Evolutionary conservation across 2,113 vertebrate species (phyloP), one percentile per base, ranked within the genome.

Genomic region (Rhea pennata): DNA sequence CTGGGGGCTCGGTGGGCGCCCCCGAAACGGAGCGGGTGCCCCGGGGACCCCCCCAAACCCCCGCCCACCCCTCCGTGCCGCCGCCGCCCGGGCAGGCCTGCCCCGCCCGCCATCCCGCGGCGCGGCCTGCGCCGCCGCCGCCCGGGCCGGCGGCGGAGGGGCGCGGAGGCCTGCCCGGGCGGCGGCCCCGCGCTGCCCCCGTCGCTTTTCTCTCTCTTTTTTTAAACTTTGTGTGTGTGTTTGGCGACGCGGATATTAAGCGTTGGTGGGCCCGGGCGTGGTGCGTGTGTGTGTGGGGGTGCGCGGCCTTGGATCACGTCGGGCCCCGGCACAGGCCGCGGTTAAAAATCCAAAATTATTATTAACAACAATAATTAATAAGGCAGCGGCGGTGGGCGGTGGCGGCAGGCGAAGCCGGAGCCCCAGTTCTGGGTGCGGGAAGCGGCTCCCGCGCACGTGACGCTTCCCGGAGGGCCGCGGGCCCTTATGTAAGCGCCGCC

Each of bases 1-100:
- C 95, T 93, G 81, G 93, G 95, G 97, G 94, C 94, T 96, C 95
- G 75, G 77, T 90, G 83, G 75, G 86, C 48, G 40, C 86, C 48
- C 75, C 91, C 22, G 29, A 65, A 90, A 40, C 65, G 48, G 27
- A 77, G n/a, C 72, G 40, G 56, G 75, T 62, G 72, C 74, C 66
- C 59, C 50, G 67, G 88, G 84, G 46, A 71, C 74, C 86, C 85
- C 79, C 36, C 51, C 58, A n/a, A n/a, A n/a, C n/a, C n/a, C n/a
- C 66, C 86, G 56, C 84, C 44, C 84, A 62, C 70, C 72, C 54
- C 50, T 65, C 69, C 92, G 79, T 90, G 56, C 82, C 67, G 61
- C 72, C 88, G 70, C 88, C 71, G 75, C 85, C 70, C 67, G 66
- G 91, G 44, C 58, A 66, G 90, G 81, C 66, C 67, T 72, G 40